Base-by-base conservation (phyloP, 2,113 vertebrate genomes). In the Desmodus rotundus region DNA sequence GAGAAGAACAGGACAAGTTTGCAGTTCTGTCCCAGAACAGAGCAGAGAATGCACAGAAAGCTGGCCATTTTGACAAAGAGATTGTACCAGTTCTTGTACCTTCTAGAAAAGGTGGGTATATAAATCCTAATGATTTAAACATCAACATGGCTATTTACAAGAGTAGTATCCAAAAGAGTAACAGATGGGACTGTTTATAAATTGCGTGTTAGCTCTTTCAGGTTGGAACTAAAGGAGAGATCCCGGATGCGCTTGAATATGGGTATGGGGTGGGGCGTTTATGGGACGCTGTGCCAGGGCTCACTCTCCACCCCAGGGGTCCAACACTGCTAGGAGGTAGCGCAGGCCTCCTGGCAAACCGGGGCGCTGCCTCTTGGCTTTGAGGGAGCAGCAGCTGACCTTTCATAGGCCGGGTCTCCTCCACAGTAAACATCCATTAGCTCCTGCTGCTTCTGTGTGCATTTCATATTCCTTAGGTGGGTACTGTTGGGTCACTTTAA, bases 51-150 rank as follows among this genome's bases (percentile, higher is more conserved):
- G 99, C 99, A 0, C 99, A 99, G 98, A 99, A 99, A 96, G 99
- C 99, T 0, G 99, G 99, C 45, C 98, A 99, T 96, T 99, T 99
- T 95, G 98, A 99, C 70, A 99, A 99, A 96, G 99, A 99, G 98
- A 99, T 99, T 36, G 99, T 99, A 38, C 98, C 99, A 1, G 98
- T 99, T 92, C 84, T 90, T 72, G 99, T 99, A 47, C 97, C 99
- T 26, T 99, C 99, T 50, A 99, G 99, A 93, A 99, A 99, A 99
- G 99, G 99, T 98, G 87, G 20, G 97, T 93, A 8, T 70, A 20
- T 58, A 67, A 26, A 17, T 52, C 11, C 1, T 20, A 20, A 43
- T 61, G 67, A 31, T 52, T 82, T 65, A 47, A 68, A n/a, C 28
- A 14, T 68, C 47, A 28, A 0, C 3, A 36, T 9, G 67, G 43